Percentiles rank a stretch among this genome's conserved stretches.
These are phyloP conservation scores for Synanthedon myopaeformis DNA, from an alignment of 2,888 invertebrate genomes.

Conservation along the genomic window DNA sequence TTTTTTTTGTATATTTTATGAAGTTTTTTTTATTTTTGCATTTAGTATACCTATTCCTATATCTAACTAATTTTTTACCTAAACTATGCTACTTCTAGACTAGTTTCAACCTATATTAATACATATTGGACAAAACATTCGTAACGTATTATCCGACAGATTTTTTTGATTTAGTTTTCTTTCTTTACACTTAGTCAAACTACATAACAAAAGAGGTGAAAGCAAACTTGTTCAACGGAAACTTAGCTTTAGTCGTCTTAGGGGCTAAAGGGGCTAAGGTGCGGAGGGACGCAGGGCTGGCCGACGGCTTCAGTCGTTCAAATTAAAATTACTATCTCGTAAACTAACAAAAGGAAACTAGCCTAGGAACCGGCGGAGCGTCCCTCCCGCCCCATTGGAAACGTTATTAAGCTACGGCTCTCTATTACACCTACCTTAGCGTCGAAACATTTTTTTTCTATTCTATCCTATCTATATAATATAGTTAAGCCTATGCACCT, in stretches of 20 bases:
- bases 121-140: constrained; percentile 69
- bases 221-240: constrained; percentile 67
- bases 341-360: constrained; percentile 68
- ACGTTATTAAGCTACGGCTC: constrained; percentile 54
- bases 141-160: constrained; percentile 55
- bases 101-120: constrained; percentile 69
- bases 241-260: constrained; percentile 44
- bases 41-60: constrained; percentile 71
- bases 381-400: constrained; percentile 28
- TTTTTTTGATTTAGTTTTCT: constrained; percentile 60
- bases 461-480: constrained; percentile 56
- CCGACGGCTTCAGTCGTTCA: constrained; percentile 59
- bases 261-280: constrained; percentile 20
- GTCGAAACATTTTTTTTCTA: constrained; percentile 64
- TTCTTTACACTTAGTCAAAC: constrained; percentile 65
- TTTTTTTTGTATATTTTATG: constrained; percentile 71
- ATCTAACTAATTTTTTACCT: constrained; percentile 70
- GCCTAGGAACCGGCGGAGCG: constrained; percentile 45
- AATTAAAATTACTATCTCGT: constrained; percentile 63
- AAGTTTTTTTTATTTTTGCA: constrained; percentile 67
- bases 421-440: constrained; percentile 64
- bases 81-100: constrained; percentile 72
- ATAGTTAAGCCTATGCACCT: constrained; percentile 54
- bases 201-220: constrained; percentile 70
- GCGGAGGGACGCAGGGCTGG: constrained; percentile 23